phyloP scores from a whole-genome alignment of 2,797 vertebrate genomes.

The Gobionotothen gibberifrons region DNA sequence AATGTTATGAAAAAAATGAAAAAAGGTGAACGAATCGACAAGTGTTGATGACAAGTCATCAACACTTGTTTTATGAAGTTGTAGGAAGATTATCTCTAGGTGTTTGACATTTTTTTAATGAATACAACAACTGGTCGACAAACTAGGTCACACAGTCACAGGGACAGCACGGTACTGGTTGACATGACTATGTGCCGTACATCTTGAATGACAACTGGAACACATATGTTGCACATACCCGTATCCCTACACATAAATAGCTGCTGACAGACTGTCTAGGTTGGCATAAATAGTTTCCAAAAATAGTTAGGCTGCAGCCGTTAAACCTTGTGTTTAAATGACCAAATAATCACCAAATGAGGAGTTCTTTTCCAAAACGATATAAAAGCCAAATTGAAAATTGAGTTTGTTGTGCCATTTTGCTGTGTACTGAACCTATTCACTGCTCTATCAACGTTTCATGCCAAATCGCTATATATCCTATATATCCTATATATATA shows the following conservation, averaged over 20 bases:
- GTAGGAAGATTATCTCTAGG: background rate
- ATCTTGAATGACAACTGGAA: conserved; percentile 44
- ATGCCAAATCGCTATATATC: no score
- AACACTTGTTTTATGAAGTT: background rate
- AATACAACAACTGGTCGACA: conserved; percentile 37
- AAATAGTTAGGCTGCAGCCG: background rate
- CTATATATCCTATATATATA: no score
- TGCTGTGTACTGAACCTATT: no score
- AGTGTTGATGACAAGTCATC: background rate
- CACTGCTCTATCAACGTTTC: no score
- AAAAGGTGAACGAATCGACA: background rate
- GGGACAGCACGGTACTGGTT: background rate
- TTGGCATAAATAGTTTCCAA: conserved; percentile 6
- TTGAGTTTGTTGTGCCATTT: no score
- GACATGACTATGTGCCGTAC: conserved; percentile 26
- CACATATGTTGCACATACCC: conserved; percentile 50
- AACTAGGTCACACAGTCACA: conserved; percentile 16
- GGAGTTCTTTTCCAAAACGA: no score
- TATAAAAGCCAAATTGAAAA: no score
- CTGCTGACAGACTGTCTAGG: background rate
- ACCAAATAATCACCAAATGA: background rate
- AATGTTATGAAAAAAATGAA: background rate
- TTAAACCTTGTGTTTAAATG: background rate
- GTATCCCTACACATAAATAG: conserved; percentile 45
- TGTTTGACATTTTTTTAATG: background rate